Base-by-base conservation (phyloP, 1,140 invertebrate species). In the Zaprionus nigranus region DNA sequence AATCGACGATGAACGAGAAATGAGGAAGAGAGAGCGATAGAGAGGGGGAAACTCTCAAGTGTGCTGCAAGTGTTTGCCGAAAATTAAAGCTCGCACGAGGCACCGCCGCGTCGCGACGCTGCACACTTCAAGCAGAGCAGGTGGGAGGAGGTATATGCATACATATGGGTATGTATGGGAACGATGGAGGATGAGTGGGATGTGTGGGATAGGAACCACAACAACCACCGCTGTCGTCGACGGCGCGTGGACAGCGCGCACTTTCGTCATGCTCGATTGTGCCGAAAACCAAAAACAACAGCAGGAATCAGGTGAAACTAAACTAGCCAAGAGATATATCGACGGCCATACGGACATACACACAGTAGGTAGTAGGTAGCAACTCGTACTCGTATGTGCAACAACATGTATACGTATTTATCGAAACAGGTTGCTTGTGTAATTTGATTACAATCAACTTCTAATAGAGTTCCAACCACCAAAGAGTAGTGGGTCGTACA, bases 401-500 rank as follows among this genome's bases (percentile, higher is more conserved):
- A 38, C 36, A 17, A 17, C 7, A 51, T 51, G 46, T 51, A 30
- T 3, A 20, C 46, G 46, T 51, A 22, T 51, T 51, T 51, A 51
- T 51, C 12, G 74, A 64, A 92, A 91, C 91, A 91, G 87, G 86
- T 91, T 92, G 87, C 82, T 92, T 83, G 75, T 81, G 79, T 91
- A 92, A 92, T 92, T 90, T 92, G 91, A 92, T 92, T 90, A 91
- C 86, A 90, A 92, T 92, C 91, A 91, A 88, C 74, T 81, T 86
- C 82, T 82, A 90, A 90, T 90, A 90, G 81, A 85, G 75, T 78
- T 77, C 51, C 81, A 85, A 81, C 85, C 81, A 90, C 85, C 73
- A 68, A 63, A 22, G 20, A 5, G 38, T n/a, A 2, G 40, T 46
- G 40, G n/a, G 40, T 46, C 38, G 38, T n/a, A 40, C 38, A 40